Conservation (phyloP, 2,113 vertebrate species). For the Scalopus aquaticus region DNA sequence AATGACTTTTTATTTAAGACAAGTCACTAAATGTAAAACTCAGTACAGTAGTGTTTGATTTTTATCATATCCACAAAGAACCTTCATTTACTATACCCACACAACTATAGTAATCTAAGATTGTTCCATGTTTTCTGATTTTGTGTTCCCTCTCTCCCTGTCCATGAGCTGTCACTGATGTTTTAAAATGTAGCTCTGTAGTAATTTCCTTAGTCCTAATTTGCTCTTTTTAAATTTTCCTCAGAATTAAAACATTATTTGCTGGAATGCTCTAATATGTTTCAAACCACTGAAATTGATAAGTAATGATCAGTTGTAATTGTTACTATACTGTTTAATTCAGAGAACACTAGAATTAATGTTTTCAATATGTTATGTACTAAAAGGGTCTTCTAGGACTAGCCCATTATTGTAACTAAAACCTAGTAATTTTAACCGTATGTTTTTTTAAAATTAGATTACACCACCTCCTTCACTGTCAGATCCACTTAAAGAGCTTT, state of each 20-base stretch:
- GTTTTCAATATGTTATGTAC: neutral
- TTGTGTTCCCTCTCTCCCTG: neutral
- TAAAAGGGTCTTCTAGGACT: conserved; percentile 16
- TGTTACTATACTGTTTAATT: neutral
- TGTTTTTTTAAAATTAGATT: conserved; percentile 87
- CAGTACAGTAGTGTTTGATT: neutral
- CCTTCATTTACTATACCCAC: neutral
- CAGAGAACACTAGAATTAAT: neutral
- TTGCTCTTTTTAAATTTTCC: conserved; percentile 25
- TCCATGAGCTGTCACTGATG: neutral
- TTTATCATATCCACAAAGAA: neutral
- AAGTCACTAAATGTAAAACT: neutral
- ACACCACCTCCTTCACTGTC: conserved; percentile 97
- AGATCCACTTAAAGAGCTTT: conserved; percentile 97
- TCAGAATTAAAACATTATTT: neutral
- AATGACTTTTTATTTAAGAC: neutral
- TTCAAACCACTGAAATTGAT: neutral
- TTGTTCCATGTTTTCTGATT: neutral
- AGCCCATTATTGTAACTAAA: conserved; percentile 14
- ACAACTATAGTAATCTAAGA: neutral
- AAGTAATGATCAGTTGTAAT: neutral
- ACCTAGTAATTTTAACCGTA: conserved; percentile 31
- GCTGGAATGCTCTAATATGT: neutral
- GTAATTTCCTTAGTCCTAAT: neutral
- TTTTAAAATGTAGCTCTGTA: neutral